Evolutionary conservation across 2,797 vertebrate genomes (phyloP), one percentile per base, ranked within the genome.

Genomic region (Prunella strophiata): DNA sequence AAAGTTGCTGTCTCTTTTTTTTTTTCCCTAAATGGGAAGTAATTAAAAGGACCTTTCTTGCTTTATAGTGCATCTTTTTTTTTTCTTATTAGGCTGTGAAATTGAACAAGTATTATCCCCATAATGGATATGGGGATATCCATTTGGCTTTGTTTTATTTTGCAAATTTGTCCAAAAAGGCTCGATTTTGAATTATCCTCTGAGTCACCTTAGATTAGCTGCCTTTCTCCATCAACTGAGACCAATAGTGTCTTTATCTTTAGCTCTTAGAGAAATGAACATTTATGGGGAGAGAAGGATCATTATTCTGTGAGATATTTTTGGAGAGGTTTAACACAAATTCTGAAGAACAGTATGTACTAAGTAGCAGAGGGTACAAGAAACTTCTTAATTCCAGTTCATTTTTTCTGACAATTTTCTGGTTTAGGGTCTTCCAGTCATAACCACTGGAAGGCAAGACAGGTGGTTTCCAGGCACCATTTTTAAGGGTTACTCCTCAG

Each of bases 1-100:
- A 45, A 32, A 68, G 32, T 13, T 72, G 5, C 2, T 14, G 2
- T 38, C 12, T 34, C 42, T 43, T 51, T 32, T 57, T 43, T 16
- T 21, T 30, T 10, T 2, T 1, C 2, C 3, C 10, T 4, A 59
- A 27, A 40, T 40, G 5, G 29, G 62, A 66, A 11, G 15, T 16
- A 82, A 42, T 76, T 76, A 70, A 36, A 91, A 78, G 16, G 18
- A 40, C 9, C 3, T 71, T 71, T 71, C 27, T 55, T 67, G 4
- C 11, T 78, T 92, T 51, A 42, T 19, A 77, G 4, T 43, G 10
- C 43, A 27, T 40, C 4, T n/a, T n/a, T n/a, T 67, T 32, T 61
- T 40, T 52, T 52, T 59, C 17, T 91, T 65, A n/a, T 14, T 79
- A 45, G 5, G 8, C 22, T 45, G 2, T 12, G 43, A 82, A 85